Evolutionary conservation across 2,888 invertebrate species (phyloP).

Genomic region (Slavum lentiscoides): DNA sequence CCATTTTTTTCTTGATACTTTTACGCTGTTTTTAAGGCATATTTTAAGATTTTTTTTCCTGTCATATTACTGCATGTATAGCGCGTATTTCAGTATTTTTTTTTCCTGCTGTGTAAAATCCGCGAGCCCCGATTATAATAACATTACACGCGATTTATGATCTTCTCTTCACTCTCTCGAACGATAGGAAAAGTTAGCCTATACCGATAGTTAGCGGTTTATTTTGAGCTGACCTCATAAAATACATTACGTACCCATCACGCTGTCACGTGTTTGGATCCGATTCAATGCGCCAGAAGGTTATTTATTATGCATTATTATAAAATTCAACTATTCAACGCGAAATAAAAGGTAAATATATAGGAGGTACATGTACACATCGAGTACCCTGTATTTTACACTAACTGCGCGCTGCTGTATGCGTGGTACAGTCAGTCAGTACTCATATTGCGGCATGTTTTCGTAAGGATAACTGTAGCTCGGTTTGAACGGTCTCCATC

Average conservation of each 20-base stretch:
- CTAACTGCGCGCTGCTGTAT: background rate
- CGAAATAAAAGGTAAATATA: background rate
- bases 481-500: constrained; percentile 54
- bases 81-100: no score
- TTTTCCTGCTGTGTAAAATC: no score
- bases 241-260: no score
- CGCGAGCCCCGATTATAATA: no score
- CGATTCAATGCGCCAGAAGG: constrained; percentile 28
- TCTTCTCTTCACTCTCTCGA: background rate
- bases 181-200: background rate
- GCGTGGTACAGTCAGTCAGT: background rate
- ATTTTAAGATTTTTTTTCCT: no score
- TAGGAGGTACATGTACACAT: background rate
- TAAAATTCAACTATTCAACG: background rate
- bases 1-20: no score
- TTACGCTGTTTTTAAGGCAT: no score
- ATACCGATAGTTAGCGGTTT: no score
- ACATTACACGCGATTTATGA: no score
- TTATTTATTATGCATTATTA: background rate
- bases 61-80: no score
- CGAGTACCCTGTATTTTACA: constrained; percentile 10
- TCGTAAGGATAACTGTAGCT: constrained; percentile 50
- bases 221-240: no score
- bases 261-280: constrained; percentile 7
- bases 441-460: constrained; percentile 45